Evolutionary conservation across 2,113 vertebrate genomes (phyloP), one percentile per base, ranked within the genome.

Genomic region (Brachionichthys hirsutus): DNA sequence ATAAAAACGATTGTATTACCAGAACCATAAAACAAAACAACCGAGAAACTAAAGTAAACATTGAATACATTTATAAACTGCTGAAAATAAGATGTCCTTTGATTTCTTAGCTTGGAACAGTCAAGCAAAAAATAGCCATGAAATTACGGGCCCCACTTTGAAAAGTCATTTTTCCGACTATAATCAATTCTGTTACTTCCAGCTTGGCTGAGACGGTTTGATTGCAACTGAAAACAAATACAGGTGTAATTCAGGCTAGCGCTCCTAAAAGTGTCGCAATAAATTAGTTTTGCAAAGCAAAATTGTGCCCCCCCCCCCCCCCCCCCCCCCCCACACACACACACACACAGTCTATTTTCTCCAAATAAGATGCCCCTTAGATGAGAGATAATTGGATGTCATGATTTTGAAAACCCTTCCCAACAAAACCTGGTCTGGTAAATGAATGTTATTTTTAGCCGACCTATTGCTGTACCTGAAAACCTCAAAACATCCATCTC

Each of bases 111-210:
- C 36, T 38, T 38, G 9, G 12, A 10, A 38, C 13, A 24, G 67
- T 30, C 12, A 22, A 58, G 71, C 54, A 36, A 80, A 83, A 86
- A 85, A 88, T 87, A 88, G 83, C 68, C 36, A 66, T 47, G 15
- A 60, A 67, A 87, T 87, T 78, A 65, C 47, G 38, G 68, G 16
- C 34, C 17, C 73, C 80, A 86, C 75, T 90, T 88, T 89, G 66
- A 75, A 57, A 71, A 38, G 82, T 86, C 85, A 85, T 85, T 89
- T 87, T 89, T 81, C 77, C 46, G 54, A 48, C 68, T 62, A 70
- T 53, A 83, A 73, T 84, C 77, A 85, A 85, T 87, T 86, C 82
- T 73, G 72, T 65, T 77, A 62, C 78, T 71, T 80, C 83, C 83
- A 73, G 83, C 75, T 73, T 77, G 54, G 49, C 68, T 22, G 48